A percentile compares a stretch with the other conserved stretches of the same genome.
These are phyloP conservation scores for Dryoscopus gambensis DNA, from an alignment of 2,113 vertebrate genomes.

Conservation along the genomic window DNA sequence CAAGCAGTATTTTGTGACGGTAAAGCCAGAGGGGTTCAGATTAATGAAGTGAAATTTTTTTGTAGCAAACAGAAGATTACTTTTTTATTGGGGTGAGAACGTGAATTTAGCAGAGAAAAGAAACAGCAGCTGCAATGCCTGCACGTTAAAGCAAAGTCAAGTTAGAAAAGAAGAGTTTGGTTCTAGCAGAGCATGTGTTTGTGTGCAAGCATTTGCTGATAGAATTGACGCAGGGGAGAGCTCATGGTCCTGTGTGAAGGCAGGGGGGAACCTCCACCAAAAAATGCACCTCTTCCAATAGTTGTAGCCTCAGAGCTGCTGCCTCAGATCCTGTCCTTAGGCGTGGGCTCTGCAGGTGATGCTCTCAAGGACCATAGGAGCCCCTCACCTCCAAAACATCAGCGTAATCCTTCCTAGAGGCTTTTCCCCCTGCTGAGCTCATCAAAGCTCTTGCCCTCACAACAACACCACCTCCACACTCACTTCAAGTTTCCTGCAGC, in stretches of 20 bases:
- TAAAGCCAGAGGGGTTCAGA: not conserved
- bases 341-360: fast-evolving
- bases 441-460: not conserved
- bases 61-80: not conserved
- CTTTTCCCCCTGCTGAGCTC: not conserved
- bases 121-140: not conserved
- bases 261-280: not conserved
- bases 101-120: not conserved
- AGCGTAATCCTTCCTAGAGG: not conserved
- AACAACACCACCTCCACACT: not conserved
- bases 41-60: not conserved
- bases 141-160: not conserved
- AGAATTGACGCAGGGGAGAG: not conserved
- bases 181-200: not conserved
- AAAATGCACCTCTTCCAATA: not conserved
- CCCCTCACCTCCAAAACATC: not conserved
- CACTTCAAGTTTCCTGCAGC: not conserved
- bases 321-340: fast-evolving
- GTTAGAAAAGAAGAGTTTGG: not conserved
- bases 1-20: not conserved
- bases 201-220: not conserved
- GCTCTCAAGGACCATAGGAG: fast-evolving
- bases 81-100: not conserved
- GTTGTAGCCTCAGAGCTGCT: not conserved
- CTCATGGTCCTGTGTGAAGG: not conserved